A percentile compares a stretch with the other conserved stretches of the same genome.
Evolutionary conservation across 2,888 invertebrate species (phyloP).

Genomic region (Rhogogaster chlorosoma): DNA sequence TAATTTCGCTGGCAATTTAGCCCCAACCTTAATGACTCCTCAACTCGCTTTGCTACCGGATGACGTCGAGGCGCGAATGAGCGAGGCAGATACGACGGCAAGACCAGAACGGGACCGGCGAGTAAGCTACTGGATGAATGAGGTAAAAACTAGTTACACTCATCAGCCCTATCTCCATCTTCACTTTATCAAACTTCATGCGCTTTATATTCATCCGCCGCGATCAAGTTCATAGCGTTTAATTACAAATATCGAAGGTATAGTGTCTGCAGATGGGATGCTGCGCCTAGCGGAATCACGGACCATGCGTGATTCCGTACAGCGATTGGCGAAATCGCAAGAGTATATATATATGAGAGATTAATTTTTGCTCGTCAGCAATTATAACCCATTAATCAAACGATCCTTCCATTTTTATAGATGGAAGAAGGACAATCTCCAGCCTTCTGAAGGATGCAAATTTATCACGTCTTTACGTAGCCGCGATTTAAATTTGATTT

Average conservation of each 20-base stretch:
- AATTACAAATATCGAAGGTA: neutral
- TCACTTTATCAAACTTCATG: neutral
- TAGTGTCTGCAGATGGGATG: neutral
- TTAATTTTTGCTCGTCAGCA: neutral
- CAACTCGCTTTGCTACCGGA: slow-evolving; percentile 7
- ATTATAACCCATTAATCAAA: neutral
- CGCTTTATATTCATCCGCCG: neutral
- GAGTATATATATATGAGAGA: neutral
- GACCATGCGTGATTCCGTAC: neutral
- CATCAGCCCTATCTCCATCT: neutral
- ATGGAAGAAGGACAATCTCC: no score
- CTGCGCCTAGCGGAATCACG: neutral
- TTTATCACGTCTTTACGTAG: no score
- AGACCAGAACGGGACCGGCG: neutral
- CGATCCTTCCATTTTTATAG: neutral
- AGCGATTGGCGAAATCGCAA: neutral
- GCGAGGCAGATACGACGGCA: neutral
- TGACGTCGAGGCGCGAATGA: neutral
- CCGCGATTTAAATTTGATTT: no score
- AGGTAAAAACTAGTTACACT: slow-evolving; percentile 20
- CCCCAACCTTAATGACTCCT: slow-evolving; percentile 39
- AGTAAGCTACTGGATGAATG: neutral
- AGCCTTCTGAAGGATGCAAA: no score
- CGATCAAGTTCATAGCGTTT: slow-evolving; percentile 1
- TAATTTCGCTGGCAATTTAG: slow-evolving; percentile 37